Percentiles rank a stretch among this genome's conserved stretches.
phyloP scores from a whole-genome alignment of 2,113 vertebrate species.

The Synodontis membranacea region DNA sequence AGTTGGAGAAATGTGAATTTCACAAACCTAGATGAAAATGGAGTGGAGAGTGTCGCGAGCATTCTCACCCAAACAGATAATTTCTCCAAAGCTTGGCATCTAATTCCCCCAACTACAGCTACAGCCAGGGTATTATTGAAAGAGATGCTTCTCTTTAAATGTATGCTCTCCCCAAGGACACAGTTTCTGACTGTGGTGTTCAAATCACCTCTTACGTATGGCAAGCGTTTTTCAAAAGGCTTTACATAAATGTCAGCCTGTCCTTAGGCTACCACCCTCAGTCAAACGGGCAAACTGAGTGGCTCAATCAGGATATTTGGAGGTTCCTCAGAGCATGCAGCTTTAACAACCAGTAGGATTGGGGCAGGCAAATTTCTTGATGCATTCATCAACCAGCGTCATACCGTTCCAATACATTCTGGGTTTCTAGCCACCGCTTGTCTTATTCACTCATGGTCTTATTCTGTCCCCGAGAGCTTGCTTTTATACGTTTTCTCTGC shows the following conservation, averaged over 20 bases:
- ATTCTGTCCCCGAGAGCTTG: neutral
- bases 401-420: neutral
- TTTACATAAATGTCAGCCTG: neutral
- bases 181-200: neutral
- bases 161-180: neutral
- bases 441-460: neutral
- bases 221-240: neutral
- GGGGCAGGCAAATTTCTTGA: neutral
- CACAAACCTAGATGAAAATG: neutral
- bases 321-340: neutral
- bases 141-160: slow-evolving; percentile 12
- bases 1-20: neutral
- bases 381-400: neutral
- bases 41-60: neutral
- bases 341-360: neutral
- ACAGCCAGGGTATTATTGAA: neutral
- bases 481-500: neutral
- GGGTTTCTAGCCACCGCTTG: neutral
- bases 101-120: neutral
- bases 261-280: neutral
- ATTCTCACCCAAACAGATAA: neutral
- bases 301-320: neutral
- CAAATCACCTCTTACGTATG: slow-evolving; percentile 1
- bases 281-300: neutral
- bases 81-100: neutral